Base-by-base conservation (phyloP, 2,888 invertebrate species). In the Ormyrus thymus region DNA sequence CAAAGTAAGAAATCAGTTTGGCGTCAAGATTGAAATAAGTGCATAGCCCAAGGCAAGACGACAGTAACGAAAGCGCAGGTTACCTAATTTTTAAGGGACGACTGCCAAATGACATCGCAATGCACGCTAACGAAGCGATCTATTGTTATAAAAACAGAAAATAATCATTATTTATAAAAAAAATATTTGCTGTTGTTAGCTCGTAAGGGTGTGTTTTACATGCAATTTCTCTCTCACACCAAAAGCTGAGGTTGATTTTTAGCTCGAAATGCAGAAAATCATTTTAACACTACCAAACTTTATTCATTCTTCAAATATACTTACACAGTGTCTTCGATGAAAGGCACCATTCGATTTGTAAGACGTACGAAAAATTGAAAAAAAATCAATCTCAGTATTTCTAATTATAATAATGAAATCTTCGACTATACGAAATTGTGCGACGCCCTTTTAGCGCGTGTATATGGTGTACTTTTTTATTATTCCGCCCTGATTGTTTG, bases 51-150 rank as follows among this genome's bases (percentile, higher is more conserved):
- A 58, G 50, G 58, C 56, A 56, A 80, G 55, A 53, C 15, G 61
- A 77, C 46, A 73, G 56, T 72, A 62, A 58, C 13, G 43, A 48
- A 10, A 9, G 43, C 66, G 48, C 50, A 11, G 53, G 43, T 69
- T 53, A 64, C 64, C 62, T 76, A 76, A 70, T 70, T 64, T 70
- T 76, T 70, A 76, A 69, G 70, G 50, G 69, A 76, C 56, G 70
- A 76, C 76, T 76, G 76, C 70, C 76, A 76, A 76, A 76, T 56
- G 48, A 70, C 53, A 15, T 55, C 62, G 66, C 50, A 15, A 68
- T 65, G 5, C 55, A 56, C 65, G 65, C n/a, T 75, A 53, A 51
- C 43, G 48, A 64, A 48, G 45, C 76, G 76, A 75, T 70, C 58
- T 76, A 15, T 69, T 76, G 76, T 76, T 76, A 64, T 51, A 13